Conservation (phyloP, 2,888 invertebrate genomes). For the Drosophila prolongata region DNA sequence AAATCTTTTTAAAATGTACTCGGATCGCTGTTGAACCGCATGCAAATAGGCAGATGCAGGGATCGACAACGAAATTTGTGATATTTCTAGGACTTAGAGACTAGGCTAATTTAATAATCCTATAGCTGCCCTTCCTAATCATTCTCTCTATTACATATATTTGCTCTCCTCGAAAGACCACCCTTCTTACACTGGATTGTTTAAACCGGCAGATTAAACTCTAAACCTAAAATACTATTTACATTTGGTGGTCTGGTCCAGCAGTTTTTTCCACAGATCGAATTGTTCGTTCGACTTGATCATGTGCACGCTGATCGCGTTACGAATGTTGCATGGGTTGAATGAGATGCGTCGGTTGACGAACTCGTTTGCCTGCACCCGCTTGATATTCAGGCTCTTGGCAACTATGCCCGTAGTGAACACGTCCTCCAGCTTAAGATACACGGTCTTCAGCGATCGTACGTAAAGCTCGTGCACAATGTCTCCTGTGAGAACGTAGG, state of each 20-base stretch:
- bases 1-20: slow-evolving; percentile 61
- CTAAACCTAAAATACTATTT: slow-evolving; percentile 85
- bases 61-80: slow-evolving; percentile 45
- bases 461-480: slow-evolving; percentile 89
- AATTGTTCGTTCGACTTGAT: slow-evolving; percentile 95
- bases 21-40: slow-evolving; percentile 10
- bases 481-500: slow-evolving; percentile 92
- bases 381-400: slow-evolving; percentile 88
- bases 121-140: slow-evolving; percentile 45
- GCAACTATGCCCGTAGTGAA: slow-evolving; percentile 96
- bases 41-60: slow-evolving; percentile 20
- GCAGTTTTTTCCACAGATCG: slow-evolving; percentile 94
- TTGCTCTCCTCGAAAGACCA: slow-evolving; percentile 1
- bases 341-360: slow-evolving; percentile 91
- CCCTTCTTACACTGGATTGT: not conserved
- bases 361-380: slow-evolving; percentile 91
- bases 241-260: slow-evolving; percentile 93
- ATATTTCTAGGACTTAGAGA: slow-evolving; percentile 65
- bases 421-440: slow-evolving; percentile 95
- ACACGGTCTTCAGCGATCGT: slow-evolving; percentile 87
- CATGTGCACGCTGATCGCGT: slow-evolving; percentile 94
- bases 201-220: slow-evolving; percentile 11
- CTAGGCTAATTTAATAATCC: slow-evolving; percentile 52
- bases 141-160: slow-evolving; percentile 25
- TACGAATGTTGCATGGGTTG: slow-evolving; percentile 92